A percentile compares a stretch with the other conserved stretches of the same genome.
These are phyloP conservation scores for Nomada ruficornis DNA, from an alignment of 2,888 invertebrate species.

Conservation along the genomic window DNA sequence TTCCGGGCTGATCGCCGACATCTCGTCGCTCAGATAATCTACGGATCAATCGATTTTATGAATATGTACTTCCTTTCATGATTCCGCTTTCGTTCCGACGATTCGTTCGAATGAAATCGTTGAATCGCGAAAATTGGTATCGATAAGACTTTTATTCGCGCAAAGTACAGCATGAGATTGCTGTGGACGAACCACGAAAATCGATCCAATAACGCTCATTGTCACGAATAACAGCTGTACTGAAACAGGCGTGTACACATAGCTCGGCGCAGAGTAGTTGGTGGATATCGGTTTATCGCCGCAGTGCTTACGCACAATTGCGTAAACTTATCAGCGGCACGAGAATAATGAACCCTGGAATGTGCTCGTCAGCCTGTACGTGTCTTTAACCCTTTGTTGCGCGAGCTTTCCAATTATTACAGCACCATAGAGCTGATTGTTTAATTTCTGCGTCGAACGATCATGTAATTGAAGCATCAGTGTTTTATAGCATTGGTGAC, in stretches of 20 bases:
- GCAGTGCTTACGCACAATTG: slow-evolving; percentile 7
- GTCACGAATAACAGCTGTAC: neutral
- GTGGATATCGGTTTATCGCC: slow-evolving; percentile 13
- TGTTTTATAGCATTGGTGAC: too few species aligned
- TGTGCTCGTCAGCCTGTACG: neutral
- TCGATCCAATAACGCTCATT: neutral
- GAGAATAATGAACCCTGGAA: neutral
- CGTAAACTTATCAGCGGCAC: neutral
- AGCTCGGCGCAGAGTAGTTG: neutral
- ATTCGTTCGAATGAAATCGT: neutral
- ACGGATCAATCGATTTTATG: slow-evolving; percentile 21
- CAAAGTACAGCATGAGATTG: too few species aligned
- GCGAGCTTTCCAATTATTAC: too few species aligned
- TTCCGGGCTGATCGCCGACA: slow-evolving; percentile 79
- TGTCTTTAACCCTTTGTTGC: too few species aligned
- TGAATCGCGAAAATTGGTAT: too few species aligned
- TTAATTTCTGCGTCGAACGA: too few species aligned
- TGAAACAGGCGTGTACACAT: neutral
- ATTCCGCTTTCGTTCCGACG: too few species aligned
- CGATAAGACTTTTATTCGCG: too few species aligned
- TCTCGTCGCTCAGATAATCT: slow-evolving; percentile 68
- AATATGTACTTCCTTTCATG: too few species aligned
- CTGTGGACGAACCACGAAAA: too few species aligned
- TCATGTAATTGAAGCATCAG: too few species aligned
- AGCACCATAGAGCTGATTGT: too few species aligned